These are phyloP conservation scores for Sebastiscus tertius DNA, from an alignment of 2,797 vertebrate genomes.

Conservation along the genomic window DNA sequence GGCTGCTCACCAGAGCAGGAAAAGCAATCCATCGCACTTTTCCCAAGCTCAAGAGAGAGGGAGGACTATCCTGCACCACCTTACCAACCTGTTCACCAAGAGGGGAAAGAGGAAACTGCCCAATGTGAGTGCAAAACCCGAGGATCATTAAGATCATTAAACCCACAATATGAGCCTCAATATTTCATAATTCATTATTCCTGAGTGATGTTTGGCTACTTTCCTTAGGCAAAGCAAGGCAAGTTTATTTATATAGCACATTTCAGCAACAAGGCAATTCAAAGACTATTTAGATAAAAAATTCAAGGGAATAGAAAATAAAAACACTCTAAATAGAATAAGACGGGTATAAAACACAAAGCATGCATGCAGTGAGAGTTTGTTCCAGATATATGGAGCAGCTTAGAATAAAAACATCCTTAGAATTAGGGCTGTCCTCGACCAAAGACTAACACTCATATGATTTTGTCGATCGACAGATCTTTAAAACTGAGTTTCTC, in stretches of 20 bases:
- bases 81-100: constrained; percentile 86
- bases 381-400: too few relatives aligned
- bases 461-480: not conserved
- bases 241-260: too few relatives aligned
- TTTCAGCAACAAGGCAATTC: too few relatives aligned
- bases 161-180: not conserved
- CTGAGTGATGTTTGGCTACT: not conserved
- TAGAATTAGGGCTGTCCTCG: not conserved
- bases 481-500: not conserved
- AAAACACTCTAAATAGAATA: not conserved
- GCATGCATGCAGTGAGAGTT: too few relatives aligned
- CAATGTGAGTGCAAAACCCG: constrained; percentile 82
- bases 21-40: constrained; percentile 77
- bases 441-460: not conserved
- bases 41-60: constrained; percentile 82
- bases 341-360: not conserved
- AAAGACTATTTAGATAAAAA: not conserved
- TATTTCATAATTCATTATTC: not conserved
- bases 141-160: not conserved
- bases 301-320: not conserved
- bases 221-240: too few relatives aligned
- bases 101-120: constrained; percentile 84
- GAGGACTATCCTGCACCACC: constrained; percentile 82
- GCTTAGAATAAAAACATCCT: not conserved
- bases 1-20: constrained; percentile 80